Evolutionary conservation across 2,113 vertebrate species (phyloP).

Genomic region (Syngnathus typhle): DNA sequence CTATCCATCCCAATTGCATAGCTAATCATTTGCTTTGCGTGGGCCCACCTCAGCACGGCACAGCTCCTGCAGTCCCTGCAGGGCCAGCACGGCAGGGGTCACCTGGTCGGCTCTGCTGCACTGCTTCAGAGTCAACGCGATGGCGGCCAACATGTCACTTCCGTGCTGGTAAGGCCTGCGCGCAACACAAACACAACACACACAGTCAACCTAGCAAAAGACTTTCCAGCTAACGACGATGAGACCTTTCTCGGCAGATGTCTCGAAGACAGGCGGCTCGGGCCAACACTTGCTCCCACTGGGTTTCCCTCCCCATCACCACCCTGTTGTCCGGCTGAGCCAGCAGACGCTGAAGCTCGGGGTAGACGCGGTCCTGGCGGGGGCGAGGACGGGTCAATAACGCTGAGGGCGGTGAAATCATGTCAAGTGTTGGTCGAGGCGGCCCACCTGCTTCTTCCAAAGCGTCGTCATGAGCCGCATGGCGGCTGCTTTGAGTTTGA

Average conservation of each 20-base stretch:
- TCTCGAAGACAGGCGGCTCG: slow-evolving; percentile 86
- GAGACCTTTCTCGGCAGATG: slow-evolving; percentile 85
- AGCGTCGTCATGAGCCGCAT: slow-evolving; percentile 82
- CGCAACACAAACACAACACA: not conserved
- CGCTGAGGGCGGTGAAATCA: no score
- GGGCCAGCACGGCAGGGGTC: slow-evolving; percentile 79
- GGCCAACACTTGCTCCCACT: slow-evolving; percentile 88
- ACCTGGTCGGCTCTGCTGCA: slow-evolving; percentile 81
- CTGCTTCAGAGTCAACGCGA: slow-evolving; percentile 80
- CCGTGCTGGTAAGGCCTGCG: slow-evolving; percentile 91
- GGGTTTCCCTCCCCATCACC: slow-evolving; percentile 75
- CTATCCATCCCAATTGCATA: no score
- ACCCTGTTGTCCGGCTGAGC: slow-evolving; percentile 67
- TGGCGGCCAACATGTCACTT: slow-evolving; percentile 90
- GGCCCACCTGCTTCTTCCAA: slow-evolving; percentile 90
- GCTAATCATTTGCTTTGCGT: no score
- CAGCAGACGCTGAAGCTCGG: slow-evolving; percentile 86
- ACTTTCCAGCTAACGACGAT: not conserved
- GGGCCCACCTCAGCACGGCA: slow-evolving; percentile 81
- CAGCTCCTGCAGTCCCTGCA: slow-evolving; percentile 86
- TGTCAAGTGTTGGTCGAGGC: not conserved
- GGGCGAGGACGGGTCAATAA: not conserved
- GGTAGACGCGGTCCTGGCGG: slow-evolving; percentile 86
- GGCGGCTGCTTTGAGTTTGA: slow-evolving; percentile 77
- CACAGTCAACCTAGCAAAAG: not conserved